Conservation (phyloP, 2,888 invertebrate genomes). For the Lycophotia porphyrea region DNA sequence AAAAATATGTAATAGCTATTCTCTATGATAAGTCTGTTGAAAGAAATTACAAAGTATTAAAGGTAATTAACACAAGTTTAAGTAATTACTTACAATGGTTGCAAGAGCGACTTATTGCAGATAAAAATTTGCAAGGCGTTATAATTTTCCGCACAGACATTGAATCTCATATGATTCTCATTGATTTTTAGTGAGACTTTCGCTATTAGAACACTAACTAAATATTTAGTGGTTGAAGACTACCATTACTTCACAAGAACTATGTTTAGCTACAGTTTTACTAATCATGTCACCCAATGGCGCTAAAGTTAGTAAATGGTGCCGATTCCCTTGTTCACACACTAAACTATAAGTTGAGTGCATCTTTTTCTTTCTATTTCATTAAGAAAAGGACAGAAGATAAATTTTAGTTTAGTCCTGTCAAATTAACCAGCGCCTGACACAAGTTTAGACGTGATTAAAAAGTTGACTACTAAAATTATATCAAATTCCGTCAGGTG, state of each 20-base stretch:
- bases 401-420: too few species aligned
- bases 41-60: background rate
- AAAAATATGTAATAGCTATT: background rate
- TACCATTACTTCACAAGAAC: background rate
- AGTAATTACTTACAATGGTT: background rate
- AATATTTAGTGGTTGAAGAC: background rate
- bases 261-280: background rate
- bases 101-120: slow-evolving; percentile 16
- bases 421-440: too few species aligned
- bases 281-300: background rate
- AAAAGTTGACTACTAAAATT: too few species aligned
- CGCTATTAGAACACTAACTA: background rate
- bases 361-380: too few species aligned
- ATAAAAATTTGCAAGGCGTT: slow-evolving; percentile 13
- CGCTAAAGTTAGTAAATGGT: background rate
- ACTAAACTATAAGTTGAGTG: too few species aligned
- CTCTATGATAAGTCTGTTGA: background rate
- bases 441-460: too few species aligned
- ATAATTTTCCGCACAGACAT: background rate
- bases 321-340: too few species aligned
- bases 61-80: background rate
- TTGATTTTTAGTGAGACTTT: background rate
- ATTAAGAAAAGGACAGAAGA: too few species aligned
- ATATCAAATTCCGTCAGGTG: too few species aligned
- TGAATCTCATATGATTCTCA: background rate